phyloP scores from a whole-genome alignment of 2,888 invertebrate species.

The Rhagium mordax region DNA sequence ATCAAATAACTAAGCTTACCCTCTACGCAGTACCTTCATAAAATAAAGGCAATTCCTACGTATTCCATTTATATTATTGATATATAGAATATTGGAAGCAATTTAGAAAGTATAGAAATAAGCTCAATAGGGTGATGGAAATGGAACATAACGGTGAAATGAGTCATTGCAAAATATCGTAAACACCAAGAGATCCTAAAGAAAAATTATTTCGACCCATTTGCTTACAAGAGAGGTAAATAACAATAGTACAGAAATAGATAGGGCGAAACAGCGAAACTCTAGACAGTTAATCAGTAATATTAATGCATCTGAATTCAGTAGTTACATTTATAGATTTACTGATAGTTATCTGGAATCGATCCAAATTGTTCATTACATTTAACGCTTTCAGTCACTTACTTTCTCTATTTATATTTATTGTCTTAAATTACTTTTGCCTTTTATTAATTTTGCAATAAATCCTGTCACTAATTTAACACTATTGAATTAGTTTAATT shows the following conservation, averaged over 20 bases:
- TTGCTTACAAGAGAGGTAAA: not conserved
- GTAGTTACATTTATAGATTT: not conserved
- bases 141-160: not conserved
- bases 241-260: not conserved
- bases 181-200: not conserved
- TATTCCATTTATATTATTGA: constrained; percentile 50
- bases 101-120: constrained; percentile 44
- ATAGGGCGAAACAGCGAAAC: not conserved
- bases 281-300: not conserved
- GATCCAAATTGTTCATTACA: not conserved
- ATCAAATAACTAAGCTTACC: constrained; percentile 1
- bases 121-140: constrained; percentile 33
- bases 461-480: no score
- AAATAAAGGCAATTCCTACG: constrained; percentile 37
- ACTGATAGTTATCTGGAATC: not conserved
- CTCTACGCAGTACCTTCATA: constrained; percentile 3
- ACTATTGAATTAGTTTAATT: no score
- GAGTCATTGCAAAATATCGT: constrained; percentile 8
- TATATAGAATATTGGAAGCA: constrained; percentile 40
- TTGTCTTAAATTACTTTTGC: no score
- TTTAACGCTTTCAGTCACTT: not conserved
- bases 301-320: not conserved
- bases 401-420: no score
- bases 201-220: constrained; percentile 6
- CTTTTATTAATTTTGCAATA: no score